phyloP scores from a whole-genome alignment of 2,888 invertebrate species.

The Cantharis rustica region DNA sequence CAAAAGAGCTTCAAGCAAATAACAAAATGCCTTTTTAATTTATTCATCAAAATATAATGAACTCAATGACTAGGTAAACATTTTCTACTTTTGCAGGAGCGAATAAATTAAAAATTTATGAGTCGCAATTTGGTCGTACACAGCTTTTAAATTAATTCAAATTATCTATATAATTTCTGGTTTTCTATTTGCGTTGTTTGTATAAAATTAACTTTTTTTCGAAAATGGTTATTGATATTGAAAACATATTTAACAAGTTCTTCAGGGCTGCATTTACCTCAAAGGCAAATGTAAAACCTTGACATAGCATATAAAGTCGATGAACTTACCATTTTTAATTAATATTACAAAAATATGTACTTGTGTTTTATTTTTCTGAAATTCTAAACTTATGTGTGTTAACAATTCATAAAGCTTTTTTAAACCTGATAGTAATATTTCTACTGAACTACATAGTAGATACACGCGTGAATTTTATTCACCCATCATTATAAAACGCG shows the following conservation, averaged over 20 bases:
- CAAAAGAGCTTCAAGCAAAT: not conserved
- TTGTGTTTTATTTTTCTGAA: not conserved
- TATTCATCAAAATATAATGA: not conserved
- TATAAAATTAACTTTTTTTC: not conserved
- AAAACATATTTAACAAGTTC: not conserved
- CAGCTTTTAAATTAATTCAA: not conserved
- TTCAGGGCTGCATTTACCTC: slow-evolving; percentile 5
- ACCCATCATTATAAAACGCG: no score
- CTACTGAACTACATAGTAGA: no score
- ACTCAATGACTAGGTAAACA: not conserved
- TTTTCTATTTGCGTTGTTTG: not conserved
- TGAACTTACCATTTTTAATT: slow-evolving; percentile 2
- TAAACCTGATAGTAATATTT: no score
- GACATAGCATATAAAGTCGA: slow-evolving; percentile 6
- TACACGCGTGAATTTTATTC: no score
- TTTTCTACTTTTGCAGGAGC: not conserved
- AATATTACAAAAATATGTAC: not conserved
- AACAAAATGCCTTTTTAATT: not conserved
- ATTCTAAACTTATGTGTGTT: not conserved
- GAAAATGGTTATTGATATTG: not conserved
- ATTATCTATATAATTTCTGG: not conserved
- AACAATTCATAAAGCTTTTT: no score
- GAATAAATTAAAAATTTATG: not conserved
- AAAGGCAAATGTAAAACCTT: slow-evolving; percentile 5
- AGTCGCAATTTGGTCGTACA: not conserved